These are phyloP conservation scores for Maccullochella peelii DNA, from an alignment of 2,113 vertebrate species.

Conservation along the genomic window DNA sequence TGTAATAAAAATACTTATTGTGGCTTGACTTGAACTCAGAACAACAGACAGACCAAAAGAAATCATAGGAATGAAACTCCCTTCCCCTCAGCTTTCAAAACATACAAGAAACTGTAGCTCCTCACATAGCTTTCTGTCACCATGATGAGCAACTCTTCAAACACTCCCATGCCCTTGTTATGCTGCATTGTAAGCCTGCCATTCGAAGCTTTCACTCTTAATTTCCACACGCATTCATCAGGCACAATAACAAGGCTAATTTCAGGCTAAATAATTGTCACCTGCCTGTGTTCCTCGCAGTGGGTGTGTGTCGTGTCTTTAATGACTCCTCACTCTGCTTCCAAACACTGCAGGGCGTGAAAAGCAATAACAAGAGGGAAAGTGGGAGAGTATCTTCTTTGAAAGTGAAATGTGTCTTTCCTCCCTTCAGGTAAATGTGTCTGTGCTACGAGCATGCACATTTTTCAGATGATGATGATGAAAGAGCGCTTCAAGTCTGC, in stretches of 20 bases:
- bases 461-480: conserved; percentile 75
- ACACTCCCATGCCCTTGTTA: conserved; percentile 30
- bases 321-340: conserved; percentile 57
- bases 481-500: conserved; percentile 70
- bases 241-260: conserved; percentile 65
- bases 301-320: conserved; percentile 38
- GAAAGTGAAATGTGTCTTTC: conserved; percentile 67
- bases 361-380: conserved; percentile 42
- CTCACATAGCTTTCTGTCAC: conserved; percentile 37
- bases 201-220: conserved; percentile 57
- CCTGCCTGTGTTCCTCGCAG: conserved; percentile 48
- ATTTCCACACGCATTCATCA: conserved; percentile 70
- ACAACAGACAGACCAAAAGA: conserved; percentile 26
- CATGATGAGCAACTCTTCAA: conserved; percentile 38
- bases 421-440: conserved; percentile 64
- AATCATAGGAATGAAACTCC: conserved; percentile 29
- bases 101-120: conserved; percentile 5
- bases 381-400: conserved; percentile 63
- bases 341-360: conserved; percentile 54
- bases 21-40: conserved; percentile 24
- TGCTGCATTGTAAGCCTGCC: conserved; percentile 7
- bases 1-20: conserved; percentile 18
- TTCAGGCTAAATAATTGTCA: conserved; percentile 70
- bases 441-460: conserved; percentile 58
- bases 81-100: conserved; percentile 27